Percentiles rank a stretch among this genome's conserved stretches.
Conservation (phyloP, 2,113 vertebrate species). For the Tamias sibiricus region DNA sequence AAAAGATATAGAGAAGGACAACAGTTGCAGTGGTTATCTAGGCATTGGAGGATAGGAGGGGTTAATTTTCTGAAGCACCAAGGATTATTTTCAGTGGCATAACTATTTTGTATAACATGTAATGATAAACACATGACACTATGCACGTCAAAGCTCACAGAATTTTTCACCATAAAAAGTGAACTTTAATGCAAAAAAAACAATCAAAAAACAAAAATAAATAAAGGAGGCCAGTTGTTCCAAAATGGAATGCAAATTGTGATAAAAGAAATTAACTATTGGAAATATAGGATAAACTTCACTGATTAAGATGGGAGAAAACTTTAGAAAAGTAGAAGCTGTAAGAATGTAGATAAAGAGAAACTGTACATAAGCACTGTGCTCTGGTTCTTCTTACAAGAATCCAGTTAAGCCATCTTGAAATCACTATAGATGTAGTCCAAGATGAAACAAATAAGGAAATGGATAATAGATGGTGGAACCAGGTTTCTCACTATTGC, state of each 20-base stretch:
- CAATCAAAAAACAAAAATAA: not conserved
- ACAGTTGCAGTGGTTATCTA: not conserved
- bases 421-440: not conserved
- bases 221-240: not conserved
- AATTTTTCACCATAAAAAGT: not conserved
- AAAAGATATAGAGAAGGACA: not conserved
- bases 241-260: not conserved
- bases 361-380: not conserved
- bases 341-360: not conserved
- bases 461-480: not conserved
- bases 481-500: not conserved
- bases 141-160: not conserved
- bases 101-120: not conserved
- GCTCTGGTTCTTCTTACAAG: not conserved
- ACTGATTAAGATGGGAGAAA: not conserved
- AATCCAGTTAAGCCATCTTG: too few species aligned
- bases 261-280: not conserved
- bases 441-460: not conserved
- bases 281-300: not conserved
- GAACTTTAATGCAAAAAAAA: not conserved
- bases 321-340: not conserved
- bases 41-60: fast-evolving
- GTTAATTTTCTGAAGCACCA: not conserved
- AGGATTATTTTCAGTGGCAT: not conserved
- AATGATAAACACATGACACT: not conserved